A percentile compares a stretch with the other conserved stretches of the same genome.
These are phyloP conservation scores for Condylura cristata DNA, from an alignment of 2,113 vertebrate species.

Conservation along the genomic window DNA sequence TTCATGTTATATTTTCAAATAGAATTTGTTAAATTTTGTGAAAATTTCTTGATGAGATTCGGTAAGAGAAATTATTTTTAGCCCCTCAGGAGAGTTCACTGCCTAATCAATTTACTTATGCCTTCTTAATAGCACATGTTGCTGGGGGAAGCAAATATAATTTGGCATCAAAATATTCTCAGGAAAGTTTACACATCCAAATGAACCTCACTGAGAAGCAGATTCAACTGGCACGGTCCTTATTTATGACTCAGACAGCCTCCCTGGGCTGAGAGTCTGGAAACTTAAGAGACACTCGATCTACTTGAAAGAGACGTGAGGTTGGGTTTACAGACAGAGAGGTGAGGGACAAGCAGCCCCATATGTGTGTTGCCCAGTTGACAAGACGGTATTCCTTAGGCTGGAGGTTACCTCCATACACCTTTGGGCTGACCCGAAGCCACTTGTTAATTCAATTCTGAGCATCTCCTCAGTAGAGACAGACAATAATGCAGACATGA, in stretches of 20 bases:
- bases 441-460: constrained; percentile 77
- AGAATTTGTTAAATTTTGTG: constrained; percentile 62
- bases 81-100: constrained; percentile 47
- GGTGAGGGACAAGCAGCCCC: constrained; percentile 23
- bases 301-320: constrained; percentile 10
- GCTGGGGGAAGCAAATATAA: background rate
- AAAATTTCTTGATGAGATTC: constrained; percentile 59
- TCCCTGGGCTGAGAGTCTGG: constrained; percentile 12
- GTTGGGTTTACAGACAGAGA: background rate
- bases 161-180: constrained; percentile 19
- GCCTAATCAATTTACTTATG: constrained; percentile 60
- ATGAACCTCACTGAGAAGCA: background rate
- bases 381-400: constrained; percentile 29
- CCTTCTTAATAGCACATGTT: constrained; percentile 44
- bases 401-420: background rate
- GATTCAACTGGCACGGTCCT: background rate
- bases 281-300: background rate
- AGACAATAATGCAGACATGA: constrained; percentile 74
- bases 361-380: background rate
- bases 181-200: background rate
- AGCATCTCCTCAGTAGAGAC: constrained; percentile 59
- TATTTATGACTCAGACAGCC: constrained; percentile 36
- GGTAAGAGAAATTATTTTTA: constrained; percentile 62
- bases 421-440: constrained; percentile 54
- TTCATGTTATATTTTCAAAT: constrained; percentile 52